Conservation (phyloP, 2,797 vertebrate genomes). For the Pangasius larnaudii region DNA sequence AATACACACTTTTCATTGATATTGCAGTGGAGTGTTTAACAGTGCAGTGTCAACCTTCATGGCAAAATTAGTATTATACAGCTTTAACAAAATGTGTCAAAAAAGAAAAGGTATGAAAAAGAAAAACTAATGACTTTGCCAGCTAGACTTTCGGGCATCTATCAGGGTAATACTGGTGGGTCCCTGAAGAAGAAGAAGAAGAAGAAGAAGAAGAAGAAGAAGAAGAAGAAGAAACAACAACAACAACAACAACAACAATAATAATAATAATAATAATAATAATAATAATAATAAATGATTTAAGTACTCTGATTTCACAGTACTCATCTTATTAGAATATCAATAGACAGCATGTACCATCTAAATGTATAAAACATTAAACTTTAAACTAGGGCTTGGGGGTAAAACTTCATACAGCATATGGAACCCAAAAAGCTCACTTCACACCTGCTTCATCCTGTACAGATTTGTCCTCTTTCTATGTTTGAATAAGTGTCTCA, state of each 20-base stretch:
- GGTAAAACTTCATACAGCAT: not conserved
- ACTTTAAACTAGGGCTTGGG: not conserved
- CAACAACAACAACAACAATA: not conserved
- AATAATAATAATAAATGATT: not conserved
- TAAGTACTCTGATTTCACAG: no score
- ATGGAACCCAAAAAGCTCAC: constrained; percentile 34
- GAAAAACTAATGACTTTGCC: not conserved
- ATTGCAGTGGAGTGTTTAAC: not conserved
- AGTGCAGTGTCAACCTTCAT: not conserved
- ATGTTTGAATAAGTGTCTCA: constrained; percentile 54
- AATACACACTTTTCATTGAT: not conserved
- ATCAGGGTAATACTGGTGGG: not conserved
- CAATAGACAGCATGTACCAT: not conserved
- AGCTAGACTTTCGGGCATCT: not conserved
- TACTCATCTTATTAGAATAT: not conserved
- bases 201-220: not conserved
- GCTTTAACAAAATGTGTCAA: not conserved
- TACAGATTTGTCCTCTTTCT: constrained; percentile 40
- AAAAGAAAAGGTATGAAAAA: not conserved
- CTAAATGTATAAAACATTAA: not conserved
- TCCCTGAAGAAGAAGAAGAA: not conserved
- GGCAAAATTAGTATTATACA: not conserved
- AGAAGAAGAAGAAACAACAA: not conserved
- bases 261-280: not conserved
- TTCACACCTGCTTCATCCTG: constrained; percentile 42